Evolutionary conservation across 2,888 invertebrate species (phyloP).

Genomic region (Dioctria linearis): DNA sequence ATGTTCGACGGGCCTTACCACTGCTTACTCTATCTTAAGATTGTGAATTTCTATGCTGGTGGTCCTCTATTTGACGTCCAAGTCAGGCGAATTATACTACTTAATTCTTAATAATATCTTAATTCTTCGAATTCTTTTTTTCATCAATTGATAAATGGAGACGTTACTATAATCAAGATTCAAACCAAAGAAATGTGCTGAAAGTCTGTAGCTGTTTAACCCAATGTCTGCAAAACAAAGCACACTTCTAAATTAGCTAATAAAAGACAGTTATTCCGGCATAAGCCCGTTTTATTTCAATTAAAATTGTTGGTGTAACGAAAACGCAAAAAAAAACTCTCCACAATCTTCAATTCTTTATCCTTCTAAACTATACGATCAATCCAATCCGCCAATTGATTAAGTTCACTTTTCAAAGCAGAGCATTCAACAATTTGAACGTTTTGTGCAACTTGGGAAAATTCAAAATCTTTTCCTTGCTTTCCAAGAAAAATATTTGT

Average conservation of each 20-base stretch:
- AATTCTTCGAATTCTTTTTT: too few relatives aligned
- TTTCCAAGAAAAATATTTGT: slow-evolving; percentile 80
- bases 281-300: background rate
- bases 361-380: slow-evolving; percentile 71
- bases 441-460: slow-evolving; percentile 79
- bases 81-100: too few relatives aligned
- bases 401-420: slow-evolving; percentile 77
- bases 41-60: too few relatives aligned
- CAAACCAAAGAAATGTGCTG: too few relatives aligned
- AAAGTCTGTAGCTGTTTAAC: too few relatives aligned
- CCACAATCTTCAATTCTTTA: background rate
- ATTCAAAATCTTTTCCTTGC: slow-evolving; percentile 86
- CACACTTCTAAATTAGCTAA: background rate
- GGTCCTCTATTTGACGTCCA: too few relatives aligned
- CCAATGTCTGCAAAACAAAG: too few relatives aligned
- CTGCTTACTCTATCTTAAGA: too few relatives aligned
- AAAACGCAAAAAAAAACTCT: background rate
- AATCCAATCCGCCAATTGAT: slow-evolving; percentile 82
- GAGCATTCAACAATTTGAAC: slow-evolving; percentile 82
- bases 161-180: too few relatives aligned
- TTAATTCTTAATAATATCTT: too few relatives aligned
- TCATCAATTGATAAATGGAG: too few relatives aligned
- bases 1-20: too few relatives aligned
- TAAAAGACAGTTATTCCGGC: background rate
- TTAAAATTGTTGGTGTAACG: background rate